A percentile compares a stretch with the other conserved stretches of the same genome.
Conservation (phyloP, 2,888 invertebrate species). For the Pollenia labialis region DNA sequence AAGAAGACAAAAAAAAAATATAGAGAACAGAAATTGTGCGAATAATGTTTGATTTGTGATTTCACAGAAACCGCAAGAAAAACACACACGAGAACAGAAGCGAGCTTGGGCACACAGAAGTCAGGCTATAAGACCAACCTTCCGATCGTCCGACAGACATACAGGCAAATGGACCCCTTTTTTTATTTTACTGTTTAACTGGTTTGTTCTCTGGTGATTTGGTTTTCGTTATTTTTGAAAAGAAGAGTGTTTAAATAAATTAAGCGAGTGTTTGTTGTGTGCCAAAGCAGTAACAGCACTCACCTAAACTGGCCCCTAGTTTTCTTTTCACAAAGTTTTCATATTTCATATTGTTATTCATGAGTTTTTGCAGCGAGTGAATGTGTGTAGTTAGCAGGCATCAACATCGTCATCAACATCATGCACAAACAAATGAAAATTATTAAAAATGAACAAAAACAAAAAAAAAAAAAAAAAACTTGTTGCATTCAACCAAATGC, state of each 20-base stretch:
- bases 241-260: conserved; percentile 62
- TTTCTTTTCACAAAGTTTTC: conserved; percentile 13
- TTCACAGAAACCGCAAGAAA: conserved; percentile 77
- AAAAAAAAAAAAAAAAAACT: conserved; percentile 24
- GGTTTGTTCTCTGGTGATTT: conserved; percentile 38
- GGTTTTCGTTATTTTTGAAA: conserved; percentile 32
- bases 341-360: conserved; percentile 27
- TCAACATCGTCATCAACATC: conserved; percentile 53
- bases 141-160: neutral
- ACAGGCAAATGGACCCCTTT: conserved; percentile 10
- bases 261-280: conserved; percentile 56
- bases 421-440: conserved; percentile 59
- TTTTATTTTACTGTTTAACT: neutral
- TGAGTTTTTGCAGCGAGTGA: conserved; percentile 24
- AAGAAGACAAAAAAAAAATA: neutral
- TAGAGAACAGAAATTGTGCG: conserved; percentile 74
- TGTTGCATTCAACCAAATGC: conserved; percentile 54
- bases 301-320: conserved; percentile 21
- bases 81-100: conserved; percentile 49
- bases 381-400: conserved; percentile 43
- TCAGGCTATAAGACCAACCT: conserved; percentile 16
- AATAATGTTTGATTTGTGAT: conserved; percentile 83
- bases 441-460: conserved; percentile 54
- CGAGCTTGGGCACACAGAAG: conserved; percentile 29
- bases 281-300: conserved; percentile 47